phyloP scores from a whole-genome alignment of 2,888 invertebrate species.

The Antitype chi region DNA sequence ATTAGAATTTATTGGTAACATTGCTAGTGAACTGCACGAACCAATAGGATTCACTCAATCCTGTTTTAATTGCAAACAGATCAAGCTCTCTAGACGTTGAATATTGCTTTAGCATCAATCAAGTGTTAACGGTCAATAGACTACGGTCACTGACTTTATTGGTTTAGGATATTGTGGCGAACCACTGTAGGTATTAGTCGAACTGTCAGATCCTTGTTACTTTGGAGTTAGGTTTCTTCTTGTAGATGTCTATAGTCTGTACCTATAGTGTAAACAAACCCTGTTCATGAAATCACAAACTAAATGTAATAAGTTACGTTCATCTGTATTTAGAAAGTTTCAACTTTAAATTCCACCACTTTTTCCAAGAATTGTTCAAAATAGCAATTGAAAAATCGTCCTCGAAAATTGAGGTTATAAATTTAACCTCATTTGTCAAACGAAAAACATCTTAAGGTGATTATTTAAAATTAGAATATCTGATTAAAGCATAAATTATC shows the following conservation, averaged over 20 bases:
- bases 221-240: background rate
- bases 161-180: slow-evolving; percentile 14
- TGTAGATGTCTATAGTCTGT: background rate
- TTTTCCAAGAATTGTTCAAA: background rate
- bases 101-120: slow-evolving; percentile 49
- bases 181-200: slow-evolving; percentile 10
- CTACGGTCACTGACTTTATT: slow-evolving; percentile 16
- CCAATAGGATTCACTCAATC: slow-evolving; percentile 19
- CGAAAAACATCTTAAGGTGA: background rate
- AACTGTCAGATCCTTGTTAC: background rate
- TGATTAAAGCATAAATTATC: background rate
- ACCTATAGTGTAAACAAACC: background rate
- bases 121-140: slow-evolving; percentile 42
- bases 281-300: background rate
- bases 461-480: background rate
- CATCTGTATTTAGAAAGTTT: background rate
- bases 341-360: background rate
- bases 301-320: too few relatives aligned
- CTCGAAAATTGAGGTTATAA: background rate
- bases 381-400: too few relatives aligned
- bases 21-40: background rate
- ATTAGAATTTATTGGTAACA: background rate
- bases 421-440: background rate
- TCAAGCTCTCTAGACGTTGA: slow-evolving; percentile 11
- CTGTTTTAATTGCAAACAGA: slow-evolving; percentile 36